These are phyloP conservation scores for Catagonus wagneri DNA, from an alignment of 2,113 vertebrate species.

Conservation along the genomic window DNA sequence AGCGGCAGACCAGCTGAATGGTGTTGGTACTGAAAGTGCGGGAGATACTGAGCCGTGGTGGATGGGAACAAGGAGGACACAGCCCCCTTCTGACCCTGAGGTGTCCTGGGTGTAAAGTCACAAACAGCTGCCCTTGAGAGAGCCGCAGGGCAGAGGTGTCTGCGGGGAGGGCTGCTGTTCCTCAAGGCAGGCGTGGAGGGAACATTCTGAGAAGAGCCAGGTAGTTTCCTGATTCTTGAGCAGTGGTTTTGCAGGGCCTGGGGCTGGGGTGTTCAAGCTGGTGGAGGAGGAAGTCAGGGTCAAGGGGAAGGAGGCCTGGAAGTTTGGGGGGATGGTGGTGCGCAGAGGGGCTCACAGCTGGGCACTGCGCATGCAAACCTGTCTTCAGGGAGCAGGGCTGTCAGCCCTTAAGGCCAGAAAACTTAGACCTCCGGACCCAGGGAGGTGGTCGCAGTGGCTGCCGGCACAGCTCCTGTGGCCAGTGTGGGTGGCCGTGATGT, in stretches of 20 bases:
- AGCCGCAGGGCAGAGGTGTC: no score
- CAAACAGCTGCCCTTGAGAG: not conserved
- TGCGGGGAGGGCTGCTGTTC: not conserved
- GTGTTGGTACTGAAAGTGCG: not conserved
- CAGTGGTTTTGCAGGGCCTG: not conserved
- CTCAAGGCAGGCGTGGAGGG: not conserved
- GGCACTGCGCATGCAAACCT: not conserved
- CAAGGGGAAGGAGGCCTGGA: not conserved
- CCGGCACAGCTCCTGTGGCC: not conserved
- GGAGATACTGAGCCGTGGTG: not conserved
- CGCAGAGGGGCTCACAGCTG: not conserved
- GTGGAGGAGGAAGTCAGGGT: not conserved
- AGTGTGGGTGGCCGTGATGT: not conserved
- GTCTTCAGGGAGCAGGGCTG: not conserved
- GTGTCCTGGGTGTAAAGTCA: not conserved
- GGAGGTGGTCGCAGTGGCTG: not conserved
- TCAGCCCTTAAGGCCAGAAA: not conserved
- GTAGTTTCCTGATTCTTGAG: not conserved
- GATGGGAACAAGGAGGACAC: not conserved
- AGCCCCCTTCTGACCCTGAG: not conserved
- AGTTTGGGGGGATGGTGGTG: accelerated
- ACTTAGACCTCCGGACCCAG: not conserved
- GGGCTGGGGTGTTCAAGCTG: not conserved
- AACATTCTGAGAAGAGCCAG: not conserved
- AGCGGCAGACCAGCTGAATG: no score